A percentile compares a stretch with the other conserved stretches of the same genome.
phyloP scores from a whole-genome alignment of 2,797 vertebrate genomes.

The Alfaro cultratus region DNA sequence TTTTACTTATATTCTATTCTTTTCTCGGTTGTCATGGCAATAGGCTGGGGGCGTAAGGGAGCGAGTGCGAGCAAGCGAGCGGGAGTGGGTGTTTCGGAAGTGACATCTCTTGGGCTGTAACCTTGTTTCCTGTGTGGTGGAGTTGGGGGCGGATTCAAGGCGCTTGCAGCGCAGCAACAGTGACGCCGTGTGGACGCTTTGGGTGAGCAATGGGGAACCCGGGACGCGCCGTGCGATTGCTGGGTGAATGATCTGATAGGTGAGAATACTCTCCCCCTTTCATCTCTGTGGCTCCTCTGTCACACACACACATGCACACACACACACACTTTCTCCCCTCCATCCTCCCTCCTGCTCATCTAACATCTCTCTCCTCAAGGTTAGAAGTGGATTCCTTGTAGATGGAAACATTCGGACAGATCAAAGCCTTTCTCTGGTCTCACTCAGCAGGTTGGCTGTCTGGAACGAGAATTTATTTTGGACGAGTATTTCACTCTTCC shows the following conservation, averaged over 20 bases:
- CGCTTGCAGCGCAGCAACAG: constrained; percentile 71
- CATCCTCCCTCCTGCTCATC: constrained; percentile 16
- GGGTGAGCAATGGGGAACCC: constrained; percentile 73
- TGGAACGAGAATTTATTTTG: constrained; percentile 3
- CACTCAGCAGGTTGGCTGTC: constrained; percentile 3
- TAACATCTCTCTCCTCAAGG: constrained; percentile 28
- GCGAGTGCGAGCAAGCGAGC: constrained; percentile 78
- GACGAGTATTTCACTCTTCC: neutral
- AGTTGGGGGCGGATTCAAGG: constrained; percentile 78
- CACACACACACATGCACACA: constrained; percentile 7
- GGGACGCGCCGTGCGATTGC: constrained; percentile 68
- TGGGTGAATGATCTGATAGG: constrained; percentile 79
- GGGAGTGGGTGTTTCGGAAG: constrained; percentile 87
- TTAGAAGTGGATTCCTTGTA: constrained; percentile 34
- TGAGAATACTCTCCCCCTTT: constrained; percentile 70
- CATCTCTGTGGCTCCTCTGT: constrained; percentile 27
- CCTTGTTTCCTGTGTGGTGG: constrained; percentile 86
- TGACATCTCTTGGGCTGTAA: constrained; percentile 88
- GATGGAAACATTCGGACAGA: constrained; percentile 32
- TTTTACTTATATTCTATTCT: constrained; percentile 87
- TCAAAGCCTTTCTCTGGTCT: constrained; percentile 39
- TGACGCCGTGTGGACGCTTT: constrained; percentile 78
- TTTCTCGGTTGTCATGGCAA: constrained; percentile 88
- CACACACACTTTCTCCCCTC: constrained; percentile 8
- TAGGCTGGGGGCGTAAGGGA: constrained; percentile 87